Conservation (phyloP, 2,113 vertebrate species). For the Isurus oxyrinchus region DNA sequence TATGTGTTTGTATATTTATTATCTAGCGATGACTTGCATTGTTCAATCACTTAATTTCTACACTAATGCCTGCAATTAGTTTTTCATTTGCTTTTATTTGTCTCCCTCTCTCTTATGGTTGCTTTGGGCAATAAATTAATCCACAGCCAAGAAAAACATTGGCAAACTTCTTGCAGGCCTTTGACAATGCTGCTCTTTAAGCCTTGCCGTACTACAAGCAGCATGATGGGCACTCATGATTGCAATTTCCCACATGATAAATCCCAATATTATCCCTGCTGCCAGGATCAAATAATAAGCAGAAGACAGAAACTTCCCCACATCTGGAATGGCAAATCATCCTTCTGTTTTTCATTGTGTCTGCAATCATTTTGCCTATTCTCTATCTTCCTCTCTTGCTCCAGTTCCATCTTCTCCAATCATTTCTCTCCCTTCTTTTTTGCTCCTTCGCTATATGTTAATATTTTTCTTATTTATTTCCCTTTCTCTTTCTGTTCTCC, state of each 20-base stretch:
- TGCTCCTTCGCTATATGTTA: background rate
- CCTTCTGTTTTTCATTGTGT: background rate
- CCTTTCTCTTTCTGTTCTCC: background rate
- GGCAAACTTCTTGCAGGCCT: background rate
- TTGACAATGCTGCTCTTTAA: background rate
- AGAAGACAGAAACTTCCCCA: background rate
- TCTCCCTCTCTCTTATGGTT: background rate
- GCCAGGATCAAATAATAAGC: background rate
- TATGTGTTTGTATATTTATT: background rate
- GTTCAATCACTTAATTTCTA: conserved; percentile 26
- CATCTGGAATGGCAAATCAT: background rate
- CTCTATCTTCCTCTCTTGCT: background rate
- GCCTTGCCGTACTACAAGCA: background rate
- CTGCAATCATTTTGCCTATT: background rate
- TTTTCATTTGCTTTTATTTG: background rate
- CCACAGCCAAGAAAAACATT: background rate
- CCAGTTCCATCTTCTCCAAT: background rate
- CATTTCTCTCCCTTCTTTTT: background rate
- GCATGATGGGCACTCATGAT: background rate
- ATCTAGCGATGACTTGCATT: background rate
- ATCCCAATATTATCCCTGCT: background rate
- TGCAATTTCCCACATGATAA: background rate
- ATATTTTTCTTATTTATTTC: background rate
- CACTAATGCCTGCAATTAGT: background rate
- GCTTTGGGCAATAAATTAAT: background rate